Conservation (phyloP, 2,113 vertebrate genomes). For the Uropsilus gracilis region DNA sequence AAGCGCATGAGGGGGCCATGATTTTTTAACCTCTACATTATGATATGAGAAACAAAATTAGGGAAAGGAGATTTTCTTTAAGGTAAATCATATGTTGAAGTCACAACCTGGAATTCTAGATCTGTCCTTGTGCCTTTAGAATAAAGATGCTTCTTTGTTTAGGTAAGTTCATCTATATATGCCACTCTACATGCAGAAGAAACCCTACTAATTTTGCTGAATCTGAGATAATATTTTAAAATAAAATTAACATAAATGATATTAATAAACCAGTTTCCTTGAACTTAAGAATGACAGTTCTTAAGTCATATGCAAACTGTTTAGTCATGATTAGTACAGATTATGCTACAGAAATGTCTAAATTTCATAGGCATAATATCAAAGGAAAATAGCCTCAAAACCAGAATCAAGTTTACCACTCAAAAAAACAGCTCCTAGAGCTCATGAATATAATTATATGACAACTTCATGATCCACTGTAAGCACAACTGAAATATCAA, state of each 20-base stretch:
- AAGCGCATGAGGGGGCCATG: not conserved
- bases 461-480: not conserved
- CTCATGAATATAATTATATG: not conserved
- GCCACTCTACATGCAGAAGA: not conserved
- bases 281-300: not conserved
- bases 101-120: not conserved
- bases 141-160: not conserved
- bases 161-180: not conserved
- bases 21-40: not conserved
- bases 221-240: not conserved
- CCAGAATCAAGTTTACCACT: not conserved
- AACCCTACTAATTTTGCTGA: not conserved
- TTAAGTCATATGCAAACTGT: not conserved
- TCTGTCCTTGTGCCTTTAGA: not conserved
- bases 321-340: not conserved
- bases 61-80: not conserved
- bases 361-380: not conserved
- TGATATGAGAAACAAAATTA: not conserved
- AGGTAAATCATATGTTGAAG: not conserved
- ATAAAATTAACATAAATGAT: not conserved
- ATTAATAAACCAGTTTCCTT: not conserved
- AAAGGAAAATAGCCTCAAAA: slow-evolving; percentile 13
- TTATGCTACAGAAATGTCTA: not conserved
- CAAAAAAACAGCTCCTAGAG: not conserved
- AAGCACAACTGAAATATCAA: not conserved